A percentile compares a stretch with the other conserved stretches of the same genome.
phyloP scores from a whole-genome alignment of 2,888 invertebrate species.

The Dynastes tityus region DNA sequence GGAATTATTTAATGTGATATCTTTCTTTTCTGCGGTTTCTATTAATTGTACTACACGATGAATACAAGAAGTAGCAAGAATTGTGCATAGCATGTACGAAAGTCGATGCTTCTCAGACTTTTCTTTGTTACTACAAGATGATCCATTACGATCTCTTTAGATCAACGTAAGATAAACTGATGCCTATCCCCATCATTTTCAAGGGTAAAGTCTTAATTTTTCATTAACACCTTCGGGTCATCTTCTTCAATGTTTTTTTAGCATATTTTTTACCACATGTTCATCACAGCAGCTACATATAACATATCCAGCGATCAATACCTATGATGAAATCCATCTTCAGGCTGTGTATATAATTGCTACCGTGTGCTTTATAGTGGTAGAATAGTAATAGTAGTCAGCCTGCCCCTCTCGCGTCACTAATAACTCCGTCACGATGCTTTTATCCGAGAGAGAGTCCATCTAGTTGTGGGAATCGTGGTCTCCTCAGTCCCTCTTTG shows the following conservation, averaged over 20 bases:
- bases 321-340: constrained; percentile 31
- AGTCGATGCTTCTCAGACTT: no score
- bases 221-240: background rate
- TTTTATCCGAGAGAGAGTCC: constrained; percentile 52
- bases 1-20: no score
- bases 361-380: constrained; percentile 39
- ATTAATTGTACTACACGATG: no score
- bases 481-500: constrained; percentile 43
- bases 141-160: no score
- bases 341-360: constrained; percentile 39
- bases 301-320: constrained; percentile 1
- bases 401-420: constrained; percentile 47
- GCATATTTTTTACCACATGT: background rate
- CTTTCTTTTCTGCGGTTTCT: no score
- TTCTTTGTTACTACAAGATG: no score
- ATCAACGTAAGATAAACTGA: no score
- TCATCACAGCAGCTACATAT: background rate
- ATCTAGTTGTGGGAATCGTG: constrained; percentile 47
- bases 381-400: background rate
- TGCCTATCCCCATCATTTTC: no score
- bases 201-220: no score
- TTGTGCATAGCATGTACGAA: no score
- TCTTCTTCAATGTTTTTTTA: background rate
- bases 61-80: no score
- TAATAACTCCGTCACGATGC: constrained; percentile 57